Evolutionary conservation across 1,140 invertebrate genomes (phyloP), one percentile per base, ranked within the genome.

Genomic region (Philaenus spumarius): DNA sequence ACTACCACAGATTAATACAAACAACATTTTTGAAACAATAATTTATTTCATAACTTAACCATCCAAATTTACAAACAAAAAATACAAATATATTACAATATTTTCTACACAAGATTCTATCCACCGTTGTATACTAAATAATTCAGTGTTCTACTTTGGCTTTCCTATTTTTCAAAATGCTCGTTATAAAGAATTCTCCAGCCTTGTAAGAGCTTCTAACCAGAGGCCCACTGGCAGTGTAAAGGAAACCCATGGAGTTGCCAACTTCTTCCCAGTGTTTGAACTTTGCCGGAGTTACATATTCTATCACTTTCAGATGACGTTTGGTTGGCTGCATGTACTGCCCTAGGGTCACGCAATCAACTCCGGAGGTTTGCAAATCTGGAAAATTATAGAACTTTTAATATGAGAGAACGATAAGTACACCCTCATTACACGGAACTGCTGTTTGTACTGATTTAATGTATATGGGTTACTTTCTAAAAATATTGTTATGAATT

Each of bases 301-400:
- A 99, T 73, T 99, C 96, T 48, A 90, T 87, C 0, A 98, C 82
- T 68, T 62, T 57, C 30, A 39, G 51, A 77, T 99, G 97, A 48
- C 85, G 79, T 70, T 97, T 98, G 2, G 96, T 98, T 0, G 97
- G 96, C 72, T 99, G 97, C 95, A 99, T 99, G 72, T 99, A 99
- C 72, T 99, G 97, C 0, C 97, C 97, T 6, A 99, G 75, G 1
- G 97, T 99, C 0, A 99, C 66, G 72, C 95, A 97, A 70, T 98
- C 95, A 0, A 99, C 96, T 23, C 85, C 87, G 30, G 77, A 84
- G 15, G 74, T 69, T 58, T 84, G 77, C 3, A 97, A 73, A 78
- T 96, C 93, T 83, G 68, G 4, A 61, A 70, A 62, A 47, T 23
- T 45, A 45, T n/a, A 6, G 19, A 45, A 19, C 19, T 17, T 7